Base-by-base conservation (phyloP, 2,888 invertebrate species). In the Pandemis heparana region DNA sequence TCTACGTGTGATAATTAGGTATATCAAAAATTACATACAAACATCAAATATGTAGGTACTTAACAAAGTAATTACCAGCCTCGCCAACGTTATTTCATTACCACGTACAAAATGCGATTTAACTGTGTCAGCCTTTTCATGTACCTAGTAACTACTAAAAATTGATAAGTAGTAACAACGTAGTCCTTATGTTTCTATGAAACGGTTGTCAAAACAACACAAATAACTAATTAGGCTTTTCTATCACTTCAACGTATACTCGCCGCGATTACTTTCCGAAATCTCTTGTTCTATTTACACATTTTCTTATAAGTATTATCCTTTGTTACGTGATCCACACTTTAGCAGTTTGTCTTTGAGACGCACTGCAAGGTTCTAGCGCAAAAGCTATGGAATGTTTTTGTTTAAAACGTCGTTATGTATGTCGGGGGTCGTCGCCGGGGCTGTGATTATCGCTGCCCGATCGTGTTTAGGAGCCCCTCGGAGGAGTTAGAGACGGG, bases 181-280 rank as follows among this genome's bases (percentile, higher is more conserved):
- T 87, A 86, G 84, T 88, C 83, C 86, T 88, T 85, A 86, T 87
- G 94, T 92, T 94, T 94, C 94, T 94, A 93, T 93, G 94, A 94
- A 94, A 94, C 94, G 89, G 85, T 85, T 79, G 84, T 85, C 78
- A 87, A 89, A 89, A 91, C 89, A 90, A 89, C 92, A 89, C 87
- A 89, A 89, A 89, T 88, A 88, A 89, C 87, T 86, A 87, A 84
- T 91, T 92, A 94, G 92, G 94, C 92, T 91, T 87, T 88, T 88
- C 90, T 93, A 92, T 94, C 93, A 92, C 92, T 89, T 90, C 89
- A 86, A 90, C 94, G 94, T 94, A 94, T 94, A 94, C 94, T 87
- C 88, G 87, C 88, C 89, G 81, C 85, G 76, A 84, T 83, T 81
- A 80, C 79, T 76, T 74, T 75, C 71, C 75, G 76, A 79, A 77